These are phyloP conservation scores for Clarias magur DNA, from an alignment of 2,113 vertebrate genomes.

Conservation along the genomic window DNA sequence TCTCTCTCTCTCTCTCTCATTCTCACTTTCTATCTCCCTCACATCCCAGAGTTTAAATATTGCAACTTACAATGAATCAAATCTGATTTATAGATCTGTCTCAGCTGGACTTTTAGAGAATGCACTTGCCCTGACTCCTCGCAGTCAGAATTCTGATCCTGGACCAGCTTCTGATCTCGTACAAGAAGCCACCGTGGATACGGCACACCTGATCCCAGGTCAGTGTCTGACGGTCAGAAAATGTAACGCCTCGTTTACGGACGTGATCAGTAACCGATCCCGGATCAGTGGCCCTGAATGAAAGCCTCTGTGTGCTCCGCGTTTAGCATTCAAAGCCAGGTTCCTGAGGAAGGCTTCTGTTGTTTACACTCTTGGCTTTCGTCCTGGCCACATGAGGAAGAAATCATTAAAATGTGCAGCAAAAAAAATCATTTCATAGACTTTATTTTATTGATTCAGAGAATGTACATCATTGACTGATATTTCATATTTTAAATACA, in stretches of 20 bases:
- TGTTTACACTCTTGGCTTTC: not conserved
- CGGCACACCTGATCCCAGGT: not conserved
- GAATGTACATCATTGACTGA: no score
- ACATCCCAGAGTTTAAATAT: not conserved
- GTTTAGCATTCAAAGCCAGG: slow-evolving; percentile 30
- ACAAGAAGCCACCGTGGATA: not conserved
- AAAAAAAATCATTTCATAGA: not conserved
- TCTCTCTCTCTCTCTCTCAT: not conserved
- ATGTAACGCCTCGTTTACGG: not conserved
- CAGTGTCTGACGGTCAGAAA: not conserved
- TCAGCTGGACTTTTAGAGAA: not conserved
- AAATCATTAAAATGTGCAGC: not conserved
- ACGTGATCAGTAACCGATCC: not conserved
- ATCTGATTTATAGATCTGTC: not conserved
- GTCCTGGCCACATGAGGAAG: not conserved
- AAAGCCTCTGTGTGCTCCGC: slow-evolving; percentile 20
- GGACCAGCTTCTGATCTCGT: not conserved
- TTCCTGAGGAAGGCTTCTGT: not conserved
- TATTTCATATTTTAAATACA: not conserved
- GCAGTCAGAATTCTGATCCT: not conserved
- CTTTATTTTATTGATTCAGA: not conserved
- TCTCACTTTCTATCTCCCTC: not conserved
- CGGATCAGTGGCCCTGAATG: slow-evolving; percentile 7
- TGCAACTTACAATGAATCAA: no score
- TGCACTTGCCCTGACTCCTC: not conserved